Evolutionary conservation across 1,140 invertebrate genomes (phyloP), one percentile per base, ranked within the genome.

Genomic region (Andrena cerasifolii): DNA sequence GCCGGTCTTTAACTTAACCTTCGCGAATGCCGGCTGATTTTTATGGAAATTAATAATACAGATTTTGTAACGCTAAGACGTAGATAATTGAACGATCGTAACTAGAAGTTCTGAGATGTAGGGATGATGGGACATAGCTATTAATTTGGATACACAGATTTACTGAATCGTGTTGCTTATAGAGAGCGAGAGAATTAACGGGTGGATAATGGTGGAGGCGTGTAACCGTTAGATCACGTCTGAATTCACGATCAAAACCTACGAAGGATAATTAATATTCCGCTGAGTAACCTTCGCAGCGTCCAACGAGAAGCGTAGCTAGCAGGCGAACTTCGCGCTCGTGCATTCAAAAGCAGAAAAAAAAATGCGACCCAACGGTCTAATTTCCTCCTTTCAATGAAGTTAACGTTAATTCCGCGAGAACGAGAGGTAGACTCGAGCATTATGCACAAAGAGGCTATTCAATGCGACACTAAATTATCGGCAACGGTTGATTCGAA

Each of bases 251-350:
- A 74, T 56, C 12, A 49, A 66, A 65, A 74, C 21, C 43, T 40
- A 33, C 5, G 5, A 18, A 58, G 31, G 36, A 58, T 49, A 65
- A 79, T 74, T 74, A 73, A 74, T 74, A 74, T n/a, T 43, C 31
- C 21, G 26, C 28, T 18, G 36, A n/a, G 43, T 59, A 58, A 67
- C 73, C 53, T 68, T 59, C 53, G 14, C 12, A 6, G 31, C 3
- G 40, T 47, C 16, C 24, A 47, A 56, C 16, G 18, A 66, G 61
- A 74, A 53, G 24, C 7, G 18, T 24, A 73, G 12, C 61, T 66
- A 49, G 51, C 49, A 43, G 51, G 12, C 33, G 31, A 62, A 8
- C 3, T 18, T 43, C 18, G 21, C 26, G 14, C 18, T 65, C 2
- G 18, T 26, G 1, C 36, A 0, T 51, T 65, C 7, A 7, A 51